These are phyloP conservation scores for Willisornis vidua DNA, from an alignment of 2,113 vertebrate genomes.

Conservation along the genomic window DNA sequence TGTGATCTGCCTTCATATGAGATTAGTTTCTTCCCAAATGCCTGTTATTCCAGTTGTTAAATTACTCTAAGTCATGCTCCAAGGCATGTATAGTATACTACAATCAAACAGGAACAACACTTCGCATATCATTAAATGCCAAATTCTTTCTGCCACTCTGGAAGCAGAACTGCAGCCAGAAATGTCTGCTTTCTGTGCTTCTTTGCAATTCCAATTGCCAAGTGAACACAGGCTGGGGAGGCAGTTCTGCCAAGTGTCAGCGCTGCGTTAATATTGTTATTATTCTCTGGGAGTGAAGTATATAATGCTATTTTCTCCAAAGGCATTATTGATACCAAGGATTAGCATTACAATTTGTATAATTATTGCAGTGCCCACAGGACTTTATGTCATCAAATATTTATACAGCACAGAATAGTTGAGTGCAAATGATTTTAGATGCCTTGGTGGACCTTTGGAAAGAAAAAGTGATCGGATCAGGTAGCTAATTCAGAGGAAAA, in stretches of 20 bases:
- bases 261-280: constrained; percentile 64
- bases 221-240: constrained; percentile 57
- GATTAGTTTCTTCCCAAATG: constrained; percentile 79
- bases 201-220: constrained; percentile 70
- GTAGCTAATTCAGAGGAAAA: neutral
- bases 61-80: constrained; percentile 79
- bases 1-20: constrained; percentile 72
- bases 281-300: constrained; percentile 67
- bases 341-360: constrained; percentile 71
- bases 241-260: constrained; percentile 68
- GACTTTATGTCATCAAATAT: constrained; percentile 69
- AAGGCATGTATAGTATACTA: constrained; percentile 74
- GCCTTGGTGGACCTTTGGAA: constrained; percentile 20
- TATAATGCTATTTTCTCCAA: constrained; percentile 66
- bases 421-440: constrained; percentile 15
- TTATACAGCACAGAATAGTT: constrained; percentile 45
- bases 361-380: constrained; percentile 66
- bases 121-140: constrained; percentile 77
- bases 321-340: constrained; percentile 54
- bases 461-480: neutral
- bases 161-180: constrained; percentile 68
- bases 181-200: constrained; percentile 48
- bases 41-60: constrained; percentile 82
- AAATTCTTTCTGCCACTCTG: constrained; percentile 71
- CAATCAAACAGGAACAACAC: constrained; percentile 73